A percentile compares a stretch with the other conserved stretches of the same genome.
phyloP scores from a whole-genome alignment of 2,797 vertebrate species.

The Thaleichthys pacificus region DNA sequence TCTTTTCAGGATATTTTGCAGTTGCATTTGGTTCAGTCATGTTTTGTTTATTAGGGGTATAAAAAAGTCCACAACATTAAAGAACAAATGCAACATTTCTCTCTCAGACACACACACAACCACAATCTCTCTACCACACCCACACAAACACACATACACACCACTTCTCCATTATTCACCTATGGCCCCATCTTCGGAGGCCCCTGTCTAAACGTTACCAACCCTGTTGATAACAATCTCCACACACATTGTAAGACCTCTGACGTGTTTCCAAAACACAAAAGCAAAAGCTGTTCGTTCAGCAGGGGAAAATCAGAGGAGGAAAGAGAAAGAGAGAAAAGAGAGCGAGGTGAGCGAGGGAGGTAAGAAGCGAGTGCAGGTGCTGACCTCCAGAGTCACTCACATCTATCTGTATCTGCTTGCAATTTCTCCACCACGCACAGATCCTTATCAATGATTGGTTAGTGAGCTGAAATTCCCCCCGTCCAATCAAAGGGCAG shows the following conservation, averaged over 20 bases:
- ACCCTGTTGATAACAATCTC: constrained; percentile 59
- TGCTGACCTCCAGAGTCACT: constrained; percentile 74
- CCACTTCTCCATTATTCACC: neutral
- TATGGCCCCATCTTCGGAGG: constrained; percentile 57
- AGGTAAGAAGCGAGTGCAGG: constrained; percentile 59
- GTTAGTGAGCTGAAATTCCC: constrained; percentile 54
- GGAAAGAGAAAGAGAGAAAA: constrained; percentile 5
- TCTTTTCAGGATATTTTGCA: constrained; percentile 12
- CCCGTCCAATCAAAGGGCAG: constrained; percentile 23
- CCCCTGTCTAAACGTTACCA: constrained; percentile 70
- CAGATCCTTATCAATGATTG: constrained; percentile 71
- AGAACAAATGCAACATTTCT: neutral
- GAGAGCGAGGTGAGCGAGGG: neutral
- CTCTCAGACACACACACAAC: neutral
- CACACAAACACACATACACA: constrained; percentile 43
- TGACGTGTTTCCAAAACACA: constrained; percentile 62
- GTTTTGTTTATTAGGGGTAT: neutral
- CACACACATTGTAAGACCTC: constrained; percentile 57
- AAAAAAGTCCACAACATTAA: neutral
- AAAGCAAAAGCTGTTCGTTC: constrained; percentile 66
- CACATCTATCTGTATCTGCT: constrained; percentile 73
- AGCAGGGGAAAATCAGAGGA: neutral
- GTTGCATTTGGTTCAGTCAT: neutral
- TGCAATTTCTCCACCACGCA: constrained; percentile 65
- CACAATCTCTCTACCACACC: constrained; percentile 13